Base-by-base conservation (phyloP, 35 echinoderm and acorn worm genomes). In the Diadema setosum region DNA sequence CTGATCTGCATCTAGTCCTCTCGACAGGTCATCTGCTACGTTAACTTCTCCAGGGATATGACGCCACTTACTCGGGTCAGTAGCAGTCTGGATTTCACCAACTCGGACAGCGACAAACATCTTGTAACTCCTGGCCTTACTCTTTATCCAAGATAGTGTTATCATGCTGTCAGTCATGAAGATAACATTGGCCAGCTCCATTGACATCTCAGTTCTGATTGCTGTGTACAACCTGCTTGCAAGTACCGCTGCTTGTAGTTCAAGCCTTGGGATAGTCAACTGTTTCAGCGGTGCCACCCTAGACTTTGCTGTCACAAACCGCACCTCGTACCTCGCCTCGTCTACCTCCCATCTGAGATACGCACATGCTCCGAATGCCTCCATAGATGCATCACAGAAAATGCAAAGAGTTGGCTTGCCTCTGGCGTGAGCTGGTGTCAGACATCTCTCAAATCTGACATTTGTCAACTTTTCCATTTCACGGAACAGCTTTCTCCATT, bases 21-120 rank as follows among this genome's bases (percentile, higher is more conserved):
- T 83, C 3, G 93, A 95, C 2, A 96, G 41, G 41, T 96, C 82
- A 23, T 95, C 94, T 7, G 89, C 94, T 15, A 84, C 37, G 70
- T 92, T 96, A 6, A 6, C n/a, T 65, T 96, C 81, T 20, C 85
- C 89, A 74, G 93, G 93, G 16, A 75, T 42, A 20, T 75, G 36
- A 39, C 17, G 35, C 70, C 58, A 91, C 6, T 82, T 61, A 23
- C 80, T 80, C 2, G 89, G 85, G 29, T 91, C 67, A 45, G 94
- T 85, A 5, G 39, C 17, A 15, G 69, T 85, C 46, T 96, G 89
- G 8, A 88, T 92, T 58, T 91, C 89, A 17, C 84, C 82, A 3
- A 96, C 89, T 85, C 94, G 91, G 80, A 57, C 75, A 14, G 94
- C 59, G 1, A 92, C 85, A 58, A 96, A 96, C 11, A 81, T 69